phyloP scores from a whole-genome alignment of 1,140 invertebrate species.

The Stegodyphus mimosarum region DNA sequence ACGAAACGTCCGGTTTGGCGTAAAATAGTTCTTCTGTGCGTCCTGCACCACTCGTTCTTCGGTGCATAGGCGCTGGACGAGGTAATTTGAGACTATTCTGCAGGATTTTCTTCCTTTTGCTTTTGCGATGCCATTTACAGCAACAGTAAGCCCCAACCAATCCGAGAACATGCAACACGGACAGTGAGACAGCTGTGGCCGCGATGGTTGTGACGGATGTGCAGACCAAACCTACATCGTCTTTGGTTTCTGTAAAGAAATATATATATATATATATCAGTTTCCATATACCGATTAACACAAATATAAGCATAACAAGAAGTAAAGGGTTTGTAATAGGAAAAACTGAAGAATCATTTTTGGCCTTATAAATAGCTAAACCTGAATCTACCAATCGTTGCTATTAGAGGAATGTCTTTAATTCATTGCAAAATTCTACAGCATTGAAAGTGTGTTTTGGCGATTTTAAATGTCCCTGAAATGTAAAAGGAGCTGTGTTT shows the following conservation, averaged over 20 bases:
- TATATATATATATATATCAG: neutral
- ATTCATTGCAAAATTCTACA: too few species aligned
- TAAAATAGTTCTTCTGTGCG: conserved; percentile 47
- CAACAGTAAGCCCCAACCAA: conserved; percentile 65
- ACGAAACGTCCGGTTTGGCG: conserved; percentile 61
- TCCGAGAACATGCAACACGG: conserved; percentile 65
- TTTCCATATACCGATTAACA: conserved; percentile 48
- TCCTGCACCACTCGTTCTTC: neutral
- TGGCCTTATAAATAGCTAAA: too few species aligned
- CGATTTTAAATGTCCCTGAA: too few species aligned
- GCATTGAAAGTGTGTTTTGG: too few species aligned
- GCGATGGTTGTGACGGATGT: conserved; percentile 66
- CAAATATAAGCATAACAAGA: neutral
- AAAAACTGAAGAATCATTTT: too few species aligned
- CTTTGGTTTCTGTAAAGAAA: neutral
- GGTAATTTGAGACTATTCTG: conserved; percentile 39
- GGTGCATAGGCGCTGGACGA: neutral
- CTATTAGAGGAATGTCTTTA: too few species aligned
- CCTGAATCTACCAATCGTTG: too few species aligned
- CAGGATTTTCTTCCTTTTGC: conserved; percentile 52
- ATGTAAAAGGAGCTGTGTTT: too few species aligned
- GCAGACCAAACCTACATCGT: conserved; percentile 63
- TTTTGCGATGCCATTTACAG: conserved; percentile 65
- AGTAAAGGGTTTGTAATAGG: too few species aligned
- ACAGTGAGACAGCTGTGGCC: conserved; percentile 65